Base-by-base conservation (phyloP, 2,113 vertebrate species). In the Halichoerus grypus region DNA sequence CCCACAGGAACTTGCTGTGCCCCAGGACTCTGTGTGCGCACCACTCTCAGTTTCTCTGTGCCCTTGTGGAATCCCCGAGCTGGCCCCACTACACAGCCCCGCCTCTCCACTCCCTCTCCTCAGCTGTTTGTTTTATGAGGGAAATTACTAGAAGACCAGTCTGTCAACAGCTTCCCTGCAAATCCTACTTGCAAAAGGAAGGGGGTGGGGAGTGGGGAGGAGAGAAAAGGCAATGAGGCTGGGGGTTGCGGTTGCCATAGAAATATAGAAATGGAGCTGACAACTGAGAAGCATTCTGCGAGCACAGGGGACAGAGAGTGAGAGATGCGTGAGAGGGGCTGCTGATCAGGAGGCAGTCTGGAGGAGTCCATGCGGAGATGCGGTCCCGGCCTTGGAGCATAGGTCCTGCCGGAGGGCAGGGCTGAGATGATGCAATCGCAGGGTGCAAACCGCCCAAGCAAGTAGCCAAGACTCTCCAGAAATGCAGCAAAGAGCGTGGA, bases 211-310 rank as follows among this genome's bases (percentile, higher is more conserved):
- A 1, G 0, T 33, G 69, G 84, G 2, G 0, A 1, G 31, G 36
- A 55, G 59, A 84, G 74, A 46, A 77, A 79, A 97, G 87, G 95
- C 77, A 93, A 93, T 97, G 98, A 98, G 97, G 93, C 92, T 97
- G 97, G 97, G 98, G 95, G 98, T 98, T 97, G 92, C 57, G 88
- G 99, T 99, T 99, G 98, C 98, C 98, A 98, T 98, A 98, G 98
- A 98, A 98, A 99, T 98, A 80, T 4, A 96, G 98, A 96, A 95
- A 97, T 98, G 96, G 85, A 98, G 97, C 95, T 98, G 98, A 97
- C 74, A 97, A 98, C 89, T 95, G 97, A 98, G 97, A 98, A 97
- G 97, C 28, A 1, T 88, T 97, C 67, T 87, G 11, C 39, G 97
- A 97, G 59, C 94, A 94, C 95, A 95, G 96, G 97, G 95, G 7